Evolutionary conservation across 2,113 vertebrate species (phyloP).

Genomic region (Riparia riparia): DNA sequence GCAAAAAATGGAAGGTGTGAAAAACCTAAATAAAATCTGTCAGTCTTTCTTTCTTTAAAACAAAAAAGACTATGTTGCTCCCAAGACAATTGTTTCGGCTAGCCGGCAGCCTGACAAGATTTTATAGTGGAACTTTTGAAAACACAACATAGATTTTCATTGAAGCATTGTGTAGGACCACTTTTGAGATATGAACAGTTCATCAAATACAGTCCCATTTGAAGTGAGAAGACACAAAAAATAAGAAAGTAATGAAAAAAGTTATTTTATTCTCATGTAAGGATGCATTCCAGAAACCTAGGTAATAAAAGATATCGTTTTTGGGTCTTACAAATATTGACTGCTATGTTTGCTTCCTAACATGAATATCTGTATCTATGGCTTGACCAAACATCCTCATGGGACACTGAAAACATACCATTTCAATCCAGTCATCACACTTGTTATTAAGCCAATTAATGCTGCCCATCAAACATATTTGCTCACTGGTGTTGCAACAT

Average conservation of each 20-base stretch:
- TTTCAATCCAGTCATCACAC: background rate
- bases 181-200: background rate
- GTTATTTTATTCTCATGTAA: background rate
- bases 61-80: background rate
- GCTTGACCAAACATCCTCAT: background rate
- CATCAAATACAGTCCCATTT: background rate
- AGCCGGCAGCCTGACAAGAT: background rate
- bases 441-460: background rate
- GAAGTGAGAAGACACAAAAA: background rate
- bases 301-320: background rate
- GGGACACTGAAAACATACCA: background rate
- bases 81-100: background rate
- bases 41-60: background rate
- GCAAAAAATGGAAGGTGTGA: background rate
- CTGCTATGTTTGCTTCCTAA: background rate
- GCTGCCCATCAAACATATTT: background rate
- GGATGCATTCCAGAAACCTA: background rate
- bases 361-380: background rate
- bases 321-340: background rate
- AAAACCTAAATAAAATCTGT: background rate
- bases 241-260: background rate
- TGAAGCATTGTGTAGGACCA: background rate
- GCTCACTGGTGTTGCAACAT: background rate
- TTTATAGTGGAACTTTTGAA: background rate
- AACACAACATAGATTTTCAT: background rate